Percentiles rank a stretch among this genome's conserved stretches.
phyloP scores from a whole-genome alignment of 37 sponge, comb jelly and placozoan genomes.

The Spongilla lacustris region DNA sequence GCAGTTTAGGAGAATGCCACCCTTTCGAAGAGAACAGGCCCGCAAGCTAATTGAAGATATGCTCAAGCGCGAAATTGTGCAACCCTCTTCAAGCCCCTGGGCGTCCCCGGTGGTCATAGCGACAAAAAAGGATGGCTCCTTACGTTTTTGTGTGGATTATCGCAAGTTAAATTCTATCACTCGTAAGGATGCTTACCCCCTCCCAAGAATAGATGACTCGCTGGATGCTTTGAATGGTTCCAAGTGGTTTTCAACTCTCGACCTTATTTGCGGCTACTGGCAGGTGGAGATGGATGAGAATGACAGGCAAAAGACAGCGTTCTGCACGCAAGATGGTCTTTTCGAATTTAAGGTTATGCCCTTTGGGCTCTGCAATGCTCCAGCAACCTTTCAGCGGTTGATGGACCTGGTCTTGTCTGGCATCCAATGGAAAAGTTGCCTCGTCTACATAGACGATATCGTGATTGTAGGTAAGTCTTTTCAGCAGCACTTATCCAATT shows the following conservation, averaged over 20 bases:
- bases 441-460: too few species aligned
- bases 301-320: slow-evolving; percentile 7
- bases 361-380: slow-evolving; percentile 20
- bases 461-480: too few species aligned
- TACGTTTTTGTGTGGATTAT: slow-evolving; percentile 19
- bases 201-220: slow-evolving; percentile 19
- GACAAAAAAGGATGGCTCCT: slow-evolving; percentile 6
- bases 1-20: neutral
- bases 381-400: too few species aligned
- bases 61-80: slow-evolving; percentile 10
- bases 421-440: too few species aligned
- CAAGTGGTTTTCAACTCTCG: slow-evolving; percentile 10
- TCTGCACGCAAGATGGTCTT: slow-evolving; percentile 2
- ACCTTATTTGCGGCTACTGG: slow-evolving; percentile 10
- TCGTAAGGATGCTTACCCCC: slow-evolving; percentile 9
- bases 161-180: slow-evolving; percentile 16
- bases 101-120: slow-evolving; percentile 20
- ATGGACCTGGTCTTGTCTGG: too few species aligned
- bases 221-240: slow-evolving; percentile 2
- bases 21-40: neutral
- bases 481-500: too few species aligned
- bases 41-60: slow-evolving; percentile 4
- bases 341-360: slow-evolving; percentile 18
- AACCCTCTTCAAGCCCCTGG: slow-evolving; percentile 24
- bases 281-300: slow-evolving; percentile 7